Evolutionary conservation across 2,797 vertebrate species (phyloP).

Genomic region (Neostethus bicornis): DNA sequence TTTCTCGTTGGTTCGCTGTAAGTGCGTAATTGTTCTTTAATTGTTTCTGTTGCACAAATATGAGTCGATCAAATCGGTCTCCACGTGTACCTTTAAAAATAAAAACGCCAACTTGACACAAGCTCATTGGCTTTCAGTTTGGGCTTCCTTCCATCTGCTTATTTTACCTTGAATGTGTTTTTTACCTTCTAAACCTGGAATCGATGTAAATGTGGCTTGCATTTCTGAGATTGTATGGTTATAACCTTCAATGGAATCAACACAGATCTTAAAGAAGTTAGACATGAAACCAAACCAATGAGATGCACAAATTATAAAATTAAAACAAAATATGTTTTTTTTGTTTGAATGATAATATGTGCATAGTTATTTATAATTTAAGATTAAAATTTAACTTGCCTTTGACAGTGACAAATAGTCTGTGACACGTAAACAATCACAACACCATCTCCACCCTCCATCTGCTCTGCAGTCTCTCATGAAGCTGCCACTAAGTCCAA

Average conservation of each 20-base stretch:
- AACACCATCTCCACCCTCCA: slow-evolving; percentile 60
- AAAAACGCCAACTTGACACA: slow-evolving; percentile 7
- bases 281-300: not conserved
- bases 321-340: not conserved
- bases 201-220: slow-evolving; percentile 5
- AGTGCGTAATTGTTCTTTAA: slow-evolving; percentile 47
- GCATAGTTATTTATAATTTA: not conserved
- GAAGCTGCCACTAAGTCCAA: slow-evolving; percentile 37
- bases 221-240: slow-evolving; percentile 7
- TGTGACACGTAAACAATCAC: slow-evolving; percentile 56
- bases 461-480: slow-evolving; percentile 51
- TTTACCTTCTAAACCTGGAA: slow-evolving; percentile 1
- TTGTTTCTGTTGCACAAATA: slow-evolving; percentile 20
- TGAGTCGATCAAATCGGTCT: slow-evolving; percentile 14
- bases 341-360: slow-evolving; percentile 5
- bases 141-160: slow-evolving; percentile 2
- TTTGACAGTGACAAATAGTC: slow-evolving; percentile 34
- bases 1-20: slow-evolving; percentile 53
- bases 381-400: slow-evolving; percentile 38
- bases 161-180: slow-evolving; percentile 4
- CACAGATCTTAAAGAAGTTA: slow-evolving; percentile 3
- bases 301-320: not conserved
- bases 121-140: not conserved
- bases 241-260: not conserved
- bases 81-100: not conserved